Base-by-base conservation (phyloP, 35 echinoderm and acorn worm species). In the Eucidaris tribuloides region DNA sequence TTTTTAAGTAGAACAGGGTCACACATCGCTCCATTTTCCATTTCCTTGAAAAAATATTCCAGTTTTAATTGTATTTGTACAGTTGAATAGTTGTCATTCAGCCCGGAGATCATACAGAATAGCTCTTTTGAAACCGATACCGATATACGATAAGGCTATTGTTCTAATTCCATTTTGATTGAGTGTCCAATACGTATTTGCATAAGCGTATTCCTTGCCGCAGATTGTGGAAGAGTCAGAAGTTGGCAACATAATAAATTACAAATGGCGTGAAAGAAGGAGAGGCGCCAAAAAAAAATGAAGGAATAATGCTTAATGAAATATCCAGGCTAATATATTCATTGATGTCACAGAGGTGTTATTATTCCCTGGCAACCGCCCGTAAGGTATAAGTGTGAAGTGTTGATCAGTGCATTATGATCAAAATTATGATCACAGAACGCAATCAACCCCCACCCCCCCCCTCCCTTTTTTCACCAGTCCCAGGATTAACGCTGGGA, bases 261-360 rank as follows among this genome's bases (percentile, higher is more conserved):
- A n/a, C n/a, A 42, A 74, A 40, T 19, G 34, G 40, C 24, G 41
- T 14, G 38, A 24, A 7, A 7, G n/a, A 24, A 18, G 2, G 5
- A 24, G 37, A n/a, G n/a, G 37, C 35, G 37, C 35, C 7, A 44
- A 74, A n/a, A 31, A 4, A 43, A 41, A 64, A 41, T 7, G 30
- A 18, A 68, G 27, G 38, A 32, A n/a, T n/a, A 7, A 7, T 17
- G 38, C 13, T 18, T 74, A 38, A 74, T 74, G 68, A 74, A 74
- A 74, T 74, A 74, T 74, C 44, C 68, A 74, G 68, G 68, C 68
- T 74, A 74, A 74, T 74, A 20, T 74, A 74, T 74, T 33, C 68
- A 74, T 74, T 41, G 14, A 9, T 74, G 40, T 40, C 68, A 44
- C 2, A 19, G 68, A 6, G 24, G 68, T 74, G 68, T 44, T 74